Percentiles rank a stretch among this genome's conserved stretches.
Conservation (phyloP, 2,113 vertebrate species). For the Prunella himalayana region DNA sequence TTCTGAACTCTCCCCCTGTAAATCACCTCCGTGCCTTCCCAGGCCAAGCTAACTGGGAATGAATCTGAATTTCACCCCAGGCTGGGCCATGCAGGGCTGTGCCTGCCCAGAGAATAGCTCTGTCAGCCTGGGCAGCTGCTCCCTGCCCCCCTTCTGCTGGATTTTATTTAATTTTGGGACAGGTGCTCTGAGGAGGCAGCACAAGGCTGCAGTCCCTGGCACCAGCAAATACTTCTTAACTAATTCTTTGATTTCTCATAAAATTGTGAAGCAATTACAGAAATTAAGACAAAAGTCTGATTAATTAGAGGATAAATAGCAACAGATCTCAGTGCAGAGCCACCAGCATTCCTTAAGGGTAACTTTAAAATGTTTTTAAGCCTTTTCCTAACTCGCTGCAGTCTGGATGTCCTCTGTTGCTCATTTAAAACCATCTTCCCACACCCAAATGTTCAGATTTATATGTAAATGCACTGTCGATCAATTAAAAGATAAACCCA, state of each 20-base stretch:
- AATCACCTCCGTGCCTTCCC: too few species aligned
- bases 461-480: conserved; percentile 49
- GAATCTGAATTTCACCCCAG: too few species aligned
- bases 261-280: not conserved
- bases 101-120: too few species aligned
- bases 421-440: not conserved
- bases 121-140: not conserved
- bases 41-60: too few species aligned
- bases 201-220: not conserved
- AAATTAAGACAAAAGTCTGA: not conserved
- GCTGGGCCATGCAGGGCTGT: too few species aligned
- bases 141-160: not conserved
- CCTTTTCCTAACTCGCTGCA: not conserved
- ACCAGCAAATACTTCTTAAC: not conserved
- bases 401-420: not conserved
- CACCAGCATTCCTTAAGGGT: not conserved
- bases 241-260: not conserved
- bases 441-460: conserved; percentile 17
- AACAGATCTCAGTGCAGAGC: not conserved
- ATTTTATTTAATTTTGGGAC: not conserved
- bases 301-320: not conserved
- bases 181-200: not conserved
- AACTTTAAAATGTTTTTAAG: not conserved
- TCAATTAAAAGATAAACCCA: conserved; percentile 61
- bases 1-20: too few species aligned